Evolutionary conservation across 2,797 vertebrate genomes (phyloP), one percentile per base, ranked within the genome.

Genomic region (Acipenser oxyrinchus): DNA sequence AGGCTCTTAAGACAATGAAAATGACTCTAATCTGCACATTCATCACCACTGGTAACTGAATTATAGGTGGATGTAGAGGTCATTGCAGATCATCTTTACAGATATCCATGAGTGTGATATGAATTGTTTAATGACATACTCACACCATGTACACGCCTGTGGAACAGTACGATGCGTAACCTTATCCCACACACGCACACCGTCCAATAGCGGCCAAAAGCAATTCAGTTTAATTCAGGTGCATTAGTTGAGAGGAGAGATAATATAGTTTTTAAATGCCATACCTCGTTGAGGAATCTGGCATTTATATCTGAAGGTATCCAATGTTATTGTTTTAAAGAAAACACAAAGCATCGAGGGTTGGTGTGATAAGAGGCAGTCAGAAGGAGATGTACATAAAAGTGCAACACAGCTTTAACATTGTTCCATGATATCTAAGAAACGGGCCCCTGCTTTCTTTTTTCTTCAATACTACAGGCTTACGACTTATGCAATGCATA

Each of bases 1-100:
- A 62, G 13, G 60, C 60, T 62, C 60, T 62, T 62, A 62, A 62
- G 60, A 62, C 60, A 62, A 23, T 62, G 60, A 62, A 62, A 62
- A 62, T 62, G 60, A 62, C 60, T 10, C 60, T 62, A 62, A 62
- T 62, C 60, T 7, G 7, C 13, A 62, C 60, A 62, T 2, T 62
- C 18, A 62, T 62, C 60, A 62, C 11, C 8, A 2, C 6, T 18
- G 7, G 8, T 9, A 62, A 62, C 37, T 62, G 60, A 62, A 62
- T 62, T 62, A 62, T 62, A 62, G 13, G 60, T 37, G 60, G 60
- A 62, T 62, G 18, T 62, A 48, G 60, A 62, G 60, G 15, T 62
- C 60, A 62, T 62, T 62, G 48, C 18, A 37, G 60, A 62, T 62
- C 60, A 62, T 62, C 23, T 62, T 37, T 62, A 62, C 60, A 62